Conservation (phyloP, 1,140 invertebrate genomes). For the Prorops nasuta region DNA sequence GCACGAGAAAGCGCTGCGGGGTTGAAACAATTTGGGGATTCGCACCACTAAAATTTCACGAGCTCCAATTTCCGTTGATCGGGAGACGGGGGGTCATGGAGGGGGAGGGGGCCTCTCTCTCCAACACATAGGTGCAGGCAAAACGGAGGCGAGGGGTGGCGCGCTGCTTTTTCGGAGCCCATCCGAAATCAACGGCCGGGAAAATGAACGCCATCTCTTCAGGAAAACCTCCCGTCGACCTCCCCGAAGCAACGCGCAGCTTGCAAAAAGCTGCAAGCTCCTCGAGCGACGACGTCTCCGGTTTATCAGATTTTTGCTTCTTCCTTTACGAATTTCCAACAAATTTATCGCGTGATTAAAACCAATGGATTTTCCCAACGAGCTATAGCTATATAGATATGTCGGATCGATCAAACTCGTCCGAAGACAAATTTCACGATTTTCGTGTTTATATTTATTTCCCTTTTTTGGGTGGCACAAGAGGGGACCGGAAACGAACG, state of each 20-base stretch:
- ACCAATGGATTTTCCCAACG: too few relatives aligned
- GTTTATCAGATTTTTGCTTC: too few relatives aligned
- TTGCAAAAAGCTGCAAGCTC: too few relatives aligned
- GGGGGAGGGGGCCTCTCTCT: slow-evolving; percentile 18
- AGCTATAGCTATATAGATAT: too few relatives aligned
- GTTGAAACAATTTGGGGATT: slow-evolving; percentile 23
- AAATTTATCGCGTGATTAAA: too few relatives aligned
- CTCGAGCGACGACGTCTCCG: too few relatives aligned
- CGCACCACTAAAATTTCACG: slow-evolving; percentile 41
- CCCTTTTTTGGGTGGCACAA: too few relatives aligned
- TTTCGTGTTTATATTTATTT: too few relatives aligned
- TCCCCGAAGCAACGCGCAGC: not conserved
- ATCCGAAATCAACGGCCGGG: slow-evolving; percentile 48
- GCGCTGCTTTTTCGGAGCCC: slow-evolving; percentile 19
- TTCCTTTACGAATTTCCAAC: too few relatives aligned
- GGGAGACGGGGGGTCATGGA: slow-evolving; percentile 11
- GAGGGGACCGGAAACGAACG: not conserved
- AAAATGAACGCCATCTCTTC: slow-evolving; percentile 52
- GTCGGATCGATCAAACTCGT: too few relatives aligned
- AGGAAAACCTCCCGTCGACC: slow-evolving; percentile 32
- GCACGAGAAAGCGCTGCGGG: not conserved
- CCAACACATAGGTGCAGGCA: slow-evolving; percentile 10
- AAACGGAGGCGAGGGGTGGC: slow-evolving; percentile 4
- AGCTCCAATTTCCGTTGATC: slow-evolving; percentile 41
- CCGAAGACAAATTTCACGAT: too few relatives aligned